A percentile compares a stretch with the other conserved stretches of the same genome.
Evolutionary conservation across 1,140 invertebrate species (phyloP).

Genomic region (Leguminivora glycinivorella): DNA sequence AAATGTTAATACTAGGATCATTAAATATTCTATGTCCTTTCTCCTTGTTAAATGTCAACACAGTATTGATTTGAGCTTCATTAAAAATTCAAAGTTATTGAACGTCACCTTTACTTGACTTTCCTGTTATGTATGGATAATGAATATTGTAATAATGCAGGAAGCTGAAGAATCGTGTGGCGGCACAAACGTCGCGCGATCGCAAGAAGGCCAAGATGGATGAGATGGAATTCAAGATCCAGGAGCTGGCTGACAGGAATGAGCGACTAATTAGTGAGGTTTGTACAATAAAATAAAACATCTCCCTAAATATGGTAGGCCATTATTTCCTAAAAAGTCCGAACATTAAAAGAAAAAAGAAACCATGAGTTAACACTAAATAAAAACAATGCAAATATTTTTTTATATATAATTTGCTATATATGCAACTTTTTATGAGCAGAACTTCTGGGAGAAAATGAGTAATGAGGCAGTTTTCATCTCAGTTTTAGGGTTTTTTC

Average conservation of each 20-base stretch:
- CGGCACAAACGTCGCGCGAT: slow-evolving; percentile 98
- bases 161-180: slow-evolving; percentile 97
- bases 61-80: not conserved
- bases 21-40: not conserved
- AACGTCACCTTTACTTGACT: not conserved
- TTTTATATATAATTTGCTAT: too few relatives aligned
- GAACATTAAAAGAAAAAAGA: too few relatives aligned
- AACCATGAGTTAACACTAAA: too few relatives aligned
- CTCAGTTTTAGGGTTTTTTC: too few relatives aligned
- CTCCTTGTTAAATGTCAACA: not conserved
- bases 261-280: slow-evolving; percentile 81
- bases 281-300: not conserved
- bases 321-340: too few relatives aligned
- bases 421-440: too few relatives aligned
- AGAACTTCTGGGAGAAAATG: too few relatives aligned
- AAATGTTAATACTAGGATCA: not conserved
- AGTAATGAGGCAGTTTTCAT: too few relatives aligned
- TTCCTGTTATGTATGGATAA: not conserved
- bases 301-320: too few relatives aligned
- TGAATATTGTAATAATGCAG: slow-evolving; percentile 78
- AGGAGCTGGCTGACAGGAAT: slow-evolving; percentile 82
- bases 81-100: not conserved
- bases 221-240: slow-evolving; percentile 89
- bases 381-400: too few relatives aligned
- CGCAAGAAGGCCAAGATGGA: slow-evolving; percentile 96